Percentiles rank a stretch among this genome's conserved stretches.
phyloP scores from a whole-genome alignment of 2,888 invertebrate species.

The Drosophila kanekoi region DNA sequence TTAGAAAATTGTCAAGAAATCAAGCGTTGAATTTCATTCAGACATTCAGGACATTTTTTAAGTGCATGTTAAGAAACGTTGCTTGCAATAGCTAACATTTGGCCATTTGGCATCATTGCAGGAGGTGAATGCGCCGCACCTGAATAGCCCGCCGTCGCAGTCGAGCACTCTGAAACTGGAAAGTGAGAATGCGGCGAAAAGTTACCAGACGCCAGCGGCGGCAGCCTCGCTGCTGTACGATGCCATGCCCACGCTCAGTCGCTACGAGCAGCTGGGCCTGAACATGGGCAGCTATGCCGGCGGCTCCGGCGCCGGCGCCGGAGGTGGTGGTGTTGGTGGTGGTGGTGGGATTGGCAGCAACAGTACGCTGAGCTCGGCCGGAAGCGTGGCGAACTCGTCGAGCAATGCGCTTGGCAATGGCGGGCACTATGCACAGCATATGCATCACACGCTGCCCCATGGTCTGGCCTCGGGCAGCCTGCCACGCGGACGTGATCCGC shows the following conservation, averaged over 20 bases:
- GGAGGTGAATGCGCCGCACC: conserved; percentile 78
- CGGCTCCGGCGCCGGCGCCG: conserved; percentile 61
- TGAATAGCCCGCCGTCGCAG: conserved; percentile 84
- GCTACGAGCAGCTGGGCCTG: conserved; percentile 82
- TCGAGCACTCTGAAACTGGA: conserved; percentile 84
- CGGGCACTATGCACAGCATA: conserved; percentile 44
- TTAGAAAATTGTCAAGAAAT: too few species aligned
- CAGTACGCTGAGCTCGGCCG: conserved; percentile 51
- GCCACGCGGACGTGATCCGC: conserved; percentile 77
- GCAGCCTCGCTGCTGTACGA: conserved; percentile 83
- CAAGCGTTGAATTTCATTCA: too few species aligned
- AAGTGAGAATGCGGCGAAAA: conserved; percentile 78
- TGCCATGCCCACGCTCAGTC: conserved; percentile 81
- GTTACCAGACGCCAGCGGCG: conserved; percentile 71
- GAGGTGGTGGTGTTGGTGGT: conserved; percentile 60
- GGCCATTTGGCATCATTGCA: conserved; percentile 47
- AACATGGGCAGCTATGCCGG: conserved; percentile 71
- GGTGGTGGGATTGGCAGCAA: conserved; percentile 41
- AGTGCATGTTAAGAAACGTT: too few species aligned
- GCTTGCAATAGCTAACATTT: conserved; percentile 13
- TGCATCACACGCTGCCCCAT: conserved; percentile 82
- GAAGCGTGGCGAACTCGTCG: conserved; percentile 52
- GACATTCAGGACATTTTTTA: too few species aligned
- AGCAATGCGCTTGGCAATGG: conserved; percentile 62
- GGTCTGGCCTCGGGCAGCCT: conserved; percentile 57